phyloP scores from a whole-genome alignment of 53 echinoderm and acorn worm species.

The Arbacia lixula region DNA sequence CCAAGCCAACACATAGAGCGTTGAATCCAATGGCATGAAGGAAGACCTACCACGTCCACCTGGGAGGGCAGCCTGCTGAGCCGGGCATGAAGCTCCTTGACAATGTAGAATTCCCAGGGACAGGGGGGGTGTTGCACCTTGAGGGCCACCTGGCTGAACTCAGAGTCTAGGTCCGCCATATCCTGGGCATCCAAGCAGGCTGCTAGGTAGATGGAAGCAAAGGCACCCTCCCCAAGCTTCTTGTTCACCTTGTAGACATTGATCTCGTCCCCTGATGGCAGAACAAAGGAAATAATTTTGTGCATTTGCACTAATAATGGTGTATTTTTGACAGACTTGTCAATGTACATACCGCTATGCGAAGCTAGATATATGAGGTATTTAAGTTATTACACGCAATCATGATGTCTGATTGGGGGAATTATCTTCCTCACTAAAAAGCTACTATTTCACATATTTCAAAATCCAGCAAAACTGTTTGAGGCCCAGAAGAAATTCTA shows the following conservation, averaged over 20 bases:
- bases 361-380: too few species aligned
- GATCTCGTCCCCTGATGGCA: constrained; percentile 65
- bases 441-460: too few species aligned
- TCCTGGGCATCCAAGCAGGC: constrained; percentile 60
- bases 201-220: constrained; percentile 83
- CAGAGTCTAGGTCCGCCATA: constrained; percentile 31
- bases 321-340: too few species aligned
- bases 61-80: constrained; percentile 37
- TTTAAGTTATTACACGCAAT: too few species aligned
- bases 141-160: constrained; percentile 57
- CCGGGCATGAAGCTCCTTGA: constrained; percentile 66
- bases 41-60: constrained; percentile 87
- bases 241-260: constrained; percentile 60
- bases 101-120: constrained; percentile 97
- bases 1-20: too few species aligned
- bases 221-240: constrained; percentile 84
- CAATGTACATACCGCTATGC: too few species aligned
- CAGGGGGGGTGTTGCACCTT: constrained; percentile 92
- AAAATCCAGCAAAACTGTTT: too few species aligned
- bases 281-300: neutral
- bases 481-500: too few species aligned
- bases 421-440: too few species aligned
- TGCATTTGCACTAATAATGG: too few species aligned
- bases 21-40: too few species aligned
- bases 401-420: too few species aligned